Evolutionary conservation across 2,888 invertebrate species (phyloP), one percentile per base, ranked within the genome.

Genomic region (Dusona sp.): DNA sequence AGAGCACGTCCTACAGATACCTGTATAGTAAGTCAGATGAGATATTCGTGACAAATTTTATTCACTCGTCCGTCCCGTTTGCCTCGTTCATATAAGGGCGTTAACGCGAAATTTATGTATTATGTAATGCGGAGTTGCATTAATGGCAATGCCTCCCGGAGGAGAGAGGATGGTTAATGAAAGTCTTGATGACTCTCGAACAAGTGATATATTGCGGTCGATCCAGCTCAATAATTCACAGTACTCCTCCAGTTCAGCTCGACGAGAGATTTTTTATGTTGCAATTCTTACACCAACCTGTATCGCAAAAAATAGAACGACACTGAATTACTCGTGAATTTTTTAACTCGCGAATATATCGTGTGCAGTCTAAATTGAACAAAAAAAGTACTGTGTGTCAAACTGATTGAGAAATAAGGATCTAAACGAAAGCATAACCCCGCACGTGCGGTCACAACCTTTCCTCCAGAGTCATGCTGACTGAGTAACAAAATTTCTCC

Each of bases 1-100:
- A 82, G 70, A 75, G 54, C 65, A 68, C 48, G 7, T 9, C 73
- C 16, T 38, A 51, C 65, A 22, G 11, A 29, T 61, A 29, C 61
- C 25, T 29, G n/a, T 64, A 54, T 36, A 54, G 45, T 25, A 54
- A 67, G 45, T 29, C 64, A 48, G 57, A 68, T 82, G 65, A 70
- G 83, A 77, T 83, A 75, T 82, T 67, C 79, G 80, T 88, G 89
- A 89, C 89, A 90, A 91, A 91, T 89, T 91, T 90, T 89, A 91
- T 89, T 90, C 72, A 85, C 81, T 57, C 65, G 72, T 78, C 72
- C 42, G 36, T 61, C 67, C 79, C 79, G 48, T 80, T 75, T 78
- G 25, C 65, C 64, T 65, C 79, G 79, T 74, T 42, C 75, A 33
- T 74, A 54, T 54, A 73, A 45, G 57, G 51, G 70, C 74, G 75